Percentiles rank a stretch among this genome's conserved stretches.
Conservation (phyloP, 2,113 vertebrate genomes). For the Labeo catla region DNA sequence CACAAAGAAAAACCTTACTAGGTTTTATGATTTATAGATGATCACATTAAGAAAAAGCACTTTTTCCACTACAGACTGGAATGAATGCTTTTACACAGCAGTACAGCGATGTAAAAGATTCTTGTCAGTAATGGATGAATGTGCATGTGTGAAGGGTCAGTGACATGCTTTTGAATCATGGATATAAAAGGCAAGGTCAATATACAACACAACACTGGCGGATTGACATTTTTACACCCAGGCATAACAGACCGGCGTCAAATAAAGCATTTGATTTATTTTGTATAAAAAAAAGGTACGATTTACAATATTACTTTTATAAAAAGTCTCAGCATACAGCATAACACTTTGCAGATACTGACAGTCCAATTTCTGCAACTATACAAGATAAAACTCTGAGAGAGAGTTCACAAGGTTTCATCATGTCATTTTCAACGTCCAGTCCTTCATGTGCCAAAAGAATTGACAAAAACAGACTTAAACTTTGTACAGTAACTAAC, state of each 20-base stretch:
- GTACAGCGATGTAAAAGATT: conserved; percentile 8
- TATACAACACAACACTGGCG: neutral
- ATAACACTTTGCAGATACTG: conserved; percentile 96
- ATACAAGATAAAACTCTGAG: conserved; percentile 92
- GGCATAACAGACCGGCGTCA: conserved; percentile 72
- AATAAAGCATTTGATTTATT: conserved; percentile 97
- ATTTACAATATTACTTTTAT: conserved; percentile 99
- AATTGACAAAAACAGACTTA: conserved; percentile 77
- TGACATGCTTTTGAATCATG: conserved; percentile 9
- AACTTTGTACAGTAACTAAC: conserved; percentile 90
- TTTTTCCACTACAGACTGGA: neutral
- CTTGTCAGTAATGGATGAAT: neutral
- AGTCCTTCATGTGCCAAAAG: conserved; percentile 89
- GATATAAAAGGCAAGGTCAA: conserved; percentile 11
- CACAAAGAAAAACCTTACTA: neutral
- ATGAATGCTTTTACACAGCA: conserved; percentile 3
- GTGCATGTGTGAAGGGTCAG: conserved; percentile 1
- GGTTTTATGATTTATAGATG: neutral
- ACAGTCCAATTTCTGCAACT: conserved; percentile 88
- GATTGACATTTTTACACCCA: conserved; percentile 36
- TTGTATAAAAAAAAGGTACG: conserved; percentile 92
- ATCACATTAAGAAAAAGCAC: neutral
- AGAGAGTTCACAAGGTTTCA: conserved; percentile 91
- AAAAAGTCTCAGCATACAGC: conserved; percentile 99
- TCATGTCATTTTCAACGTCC: conserved; percentile 86